phyloP scores from a whole-genome alignment of 2,113 vertebrate species.

The Eleginops maclovinus region DNA sequence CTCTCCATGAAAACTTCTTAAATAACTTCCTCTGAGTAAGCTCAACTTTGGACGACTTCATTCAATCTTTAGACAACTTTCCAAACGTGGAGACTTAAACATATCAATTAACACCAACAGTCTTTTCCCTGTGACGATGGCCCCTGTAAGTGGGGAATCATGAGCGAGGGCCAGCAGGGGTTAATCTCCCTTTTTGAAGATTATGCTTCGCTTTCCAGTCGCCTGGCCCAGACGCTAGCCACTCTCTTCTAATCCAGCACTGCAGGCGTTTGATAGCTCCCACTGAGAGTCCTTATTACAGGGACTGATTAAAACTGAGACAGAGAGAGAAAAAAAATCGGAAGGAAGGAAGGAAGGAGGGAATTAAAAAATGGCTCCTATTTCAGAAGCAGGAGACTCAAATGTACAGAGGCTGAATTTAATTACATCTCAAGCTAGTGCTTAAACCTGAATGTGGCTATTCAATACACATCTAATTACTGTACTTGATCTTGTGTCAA shows the following conservation, averaged over 20 bases:
- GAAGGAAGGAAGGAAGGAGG: slow-evolving; percentile 30
- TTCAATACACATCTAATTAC: slow-evolving; percentile 3
- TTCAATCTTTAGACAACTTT: slow-evolving; percentile 46
- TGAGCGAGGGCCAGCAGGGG: slow-evolving; percentile 50
- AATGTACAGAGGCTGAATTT: slow-evolving; percentile 31
- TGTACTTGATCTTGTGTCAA: not conserved
- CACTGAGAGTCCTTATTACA: slow-evolving; percentile 60
- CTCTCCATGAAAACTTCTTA: slow-evolving; percentile 24
- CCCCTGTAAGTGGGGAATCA: slow-evolving; percentile 51
- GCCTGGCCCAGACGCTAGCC: slow-evolving; percentile 60
- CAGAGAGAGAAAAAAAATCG: slow-evolving; percentile 7
- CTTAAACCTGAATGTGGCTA: slow-evolving; percentile 10
- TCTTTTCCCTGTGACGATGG: slow-evolving; percentile 26
- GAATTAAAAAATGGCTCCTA: slow-evolving; percentile 33
- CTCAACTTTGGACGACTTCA: slow-evolving; percentile 35
- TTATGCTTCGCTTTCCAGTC: slow-evolving; percentile 67
- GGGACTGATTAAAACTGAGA: slow-evolving; percentile 54
- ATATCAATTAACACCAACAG: slow-evolving; percentile 64
- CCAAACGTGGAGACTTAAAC: slow-evolving; percentile 37
- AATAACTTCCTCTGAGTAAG: slow-evolving; percentile 41
- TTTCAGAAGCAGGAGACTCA: slow-evolving; percentile 28
- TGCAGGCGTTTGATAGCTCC: slow-evolving; percentile 71
- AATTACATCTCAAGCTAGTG: slow-evolving; percentile 37
- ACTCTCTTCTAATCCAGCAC: slow-evolving; percentile 69
- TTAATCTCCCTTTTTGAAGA: slow-evolving; percentile 76